Evolutionary conservation across 2,888 invertebrate genomes (phyloP), one percentile per base, ranked within the genome.

Genomic region (Deladenus siricidicola): DNA sequence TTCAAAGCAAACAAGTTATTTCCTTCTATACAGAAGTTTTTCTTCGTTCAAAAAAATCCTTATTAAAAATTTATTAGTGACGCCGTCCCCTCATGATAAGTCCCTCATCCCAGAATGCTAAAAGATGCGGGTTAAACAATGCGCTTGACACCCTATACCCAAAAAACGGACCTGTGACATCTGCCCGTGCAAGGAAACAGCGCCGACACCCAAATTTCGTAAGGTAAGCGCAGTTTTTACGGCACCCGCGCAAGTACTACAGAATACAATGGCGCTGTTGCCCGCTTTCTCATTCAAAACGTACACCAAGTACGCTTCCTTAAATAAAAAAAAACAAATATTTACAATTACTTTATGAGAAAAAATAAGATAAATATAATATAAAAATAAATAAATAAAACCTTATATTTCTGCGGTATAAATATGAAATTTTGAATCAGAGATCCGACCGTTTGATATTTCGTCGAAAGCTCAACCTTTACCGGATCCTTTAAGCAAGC

Each of bases 381-480:
- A 6, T 10, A 34, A 23, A 26, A 56, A 29, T 54, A 2, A 29
- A 28, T 21, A 23, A 23, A 3, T 28, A 39, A 73, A 75, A 89
- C 90, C 85, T 98, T 98, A 80, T 86, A 91, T 82, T 93, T 94
- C 1, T 89, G 87, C 0, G 98, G 96, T 75, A 96, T 87, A 77
- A 98, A 96, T 14, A 94, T 76, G 79, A 96, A 96, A 81, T 86
- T 89, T 82, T 99, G 98, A 76, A 89, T 86, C 56, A 99, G 83
- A 79, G 92, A 92, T 64, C 93, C 93, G 0, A 98, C 98, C 0
- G 98, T 98, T 82, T 96, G 92, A 80, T 93, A 98, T 79, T 96
- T 94, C 19, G 68, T 67, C 0, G 90, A 90, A 0, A 85, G 92
- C 80, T 96, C 94, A 0, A 99, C 89, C 81, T 89, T 90, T 0